These are phyloP conservation scores for Poeciliopsis turneri DNA, from an alignment of 2,797 vertebrate genomes.

Conservation along the genomic window DNA sequence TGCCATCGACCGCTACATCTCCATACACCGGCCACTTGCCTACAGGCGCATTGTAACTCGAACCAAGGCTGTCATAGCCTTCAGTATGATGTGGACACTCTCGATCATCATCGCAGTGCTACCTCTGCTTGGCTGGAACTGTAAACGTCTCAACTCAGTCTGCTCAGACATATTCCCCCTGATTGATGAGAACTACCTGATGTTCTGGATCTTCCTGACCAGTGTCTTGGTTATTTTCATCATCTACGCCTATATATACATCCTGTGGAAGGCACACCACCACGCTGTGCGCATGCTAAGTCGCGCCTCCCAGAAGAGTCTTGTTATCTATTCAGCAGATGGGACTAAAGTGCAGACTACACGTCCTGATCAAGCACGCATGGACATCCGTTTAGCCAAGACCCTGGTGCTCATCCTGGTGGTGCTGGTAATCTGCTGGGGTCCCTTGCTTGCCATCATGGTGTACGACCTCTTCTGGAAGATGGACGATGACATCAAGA, in stretches of 20 bases:
- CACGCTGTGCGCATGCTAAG: constrained; percentile 97
- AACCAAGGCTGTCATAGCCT: constrained; percentile 97
- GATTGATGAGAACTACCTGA: constrained; percentile 96
- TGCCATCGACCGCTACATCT: constrained; percentile 98
- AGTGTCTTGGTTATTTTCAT: constrained; percentile 95
- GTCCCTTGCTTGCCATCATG: constrained; percentile 97
- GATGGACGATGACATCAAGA: constrained; percentile 98
- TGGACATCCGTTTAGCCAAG: constrained; percentile 99
- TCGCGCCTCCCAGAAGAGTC: constrained; percentile 96
- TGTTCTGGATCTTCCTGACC: constrained; percentile 99
- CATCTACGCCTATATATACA: constrained; percentile 99
- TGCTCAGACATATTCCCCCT: constrained; percentile 99
- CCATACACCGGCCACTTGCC: constrained; percentile 95
- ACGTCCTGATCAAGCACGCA: constrained; percentile 94
- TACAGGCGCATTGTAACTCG: constrained; percentile 98
- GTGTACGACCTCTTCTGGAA: constrained; percentile 98
- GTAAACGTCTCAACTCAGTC: constrained; percentile 93
- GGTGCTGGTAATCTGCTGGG: constrained; percentile 99
- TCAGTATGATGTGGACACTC: constrained; percentile 98
- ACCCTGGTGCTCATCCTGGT: constrained; percentile 98
- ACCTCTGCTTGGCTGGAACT: constrained; percentile 99
- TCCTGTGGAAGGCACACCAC: constrained; percentile 98
- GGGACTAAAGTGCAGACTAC: constrained; percentile 95
- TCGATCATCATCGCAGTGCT: constrained; percentile 96
- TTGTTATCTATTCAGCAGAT: constrained; percentile 93